Conservation (phyloP, 2,797 vertebrate species). For the Nyctibius grandis region DNA sequence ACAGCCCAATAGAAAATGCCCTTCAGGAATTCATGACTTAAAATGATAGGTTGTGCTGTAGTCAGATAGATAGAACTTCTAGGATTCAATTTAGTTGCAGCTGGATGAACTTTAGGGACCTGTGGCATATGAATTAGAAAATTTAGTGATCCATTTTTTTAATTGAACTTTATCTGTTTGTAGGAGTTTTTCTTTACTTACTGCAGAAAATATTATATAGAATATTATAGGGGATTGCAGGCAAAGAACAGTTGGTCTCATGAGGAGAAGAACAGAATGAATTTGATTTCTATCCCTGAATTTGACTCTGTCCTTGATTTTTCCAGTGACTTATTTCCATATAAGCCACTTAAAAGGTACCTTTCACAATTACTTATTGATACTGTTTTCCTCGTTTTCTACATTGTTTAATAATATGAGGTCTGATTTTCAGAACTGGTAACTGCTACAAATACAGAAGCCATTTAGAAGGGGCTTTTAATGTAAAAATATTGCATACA, state of each 20-base stretch:
- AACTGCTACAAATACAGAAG: background rate
- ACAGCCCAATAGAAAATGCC: background rate
- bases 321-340: background rate
- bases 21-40: background rate
- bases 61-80: background rate
- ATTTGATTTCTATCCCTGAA: background rate
- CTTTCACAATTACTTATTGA: background rate
- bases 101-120: background rate
- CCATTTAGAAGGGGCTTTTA: background rate
- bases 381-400: background rate
- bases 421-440: background rate
- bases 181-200: background rate
- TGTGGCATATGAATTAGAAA: background rate
- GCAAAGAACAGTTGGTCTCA: background rate
- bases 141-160: background rate
- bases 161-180: background rate
- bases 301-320: background rate
- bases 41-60: background rate
- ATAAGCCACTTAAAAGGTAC: background rate
- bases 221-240: background rate
- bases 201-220: background rate
- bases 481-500: rapidly evolving
- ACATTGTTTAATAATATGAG: background rate
- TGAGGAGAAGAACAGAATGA: background rate
- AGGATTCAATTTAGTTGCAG: background rate